phyloP scores from a whole-genome alignment of 2,797 vertebrate genomes.

The Gorsachius magnificus region DNA sequence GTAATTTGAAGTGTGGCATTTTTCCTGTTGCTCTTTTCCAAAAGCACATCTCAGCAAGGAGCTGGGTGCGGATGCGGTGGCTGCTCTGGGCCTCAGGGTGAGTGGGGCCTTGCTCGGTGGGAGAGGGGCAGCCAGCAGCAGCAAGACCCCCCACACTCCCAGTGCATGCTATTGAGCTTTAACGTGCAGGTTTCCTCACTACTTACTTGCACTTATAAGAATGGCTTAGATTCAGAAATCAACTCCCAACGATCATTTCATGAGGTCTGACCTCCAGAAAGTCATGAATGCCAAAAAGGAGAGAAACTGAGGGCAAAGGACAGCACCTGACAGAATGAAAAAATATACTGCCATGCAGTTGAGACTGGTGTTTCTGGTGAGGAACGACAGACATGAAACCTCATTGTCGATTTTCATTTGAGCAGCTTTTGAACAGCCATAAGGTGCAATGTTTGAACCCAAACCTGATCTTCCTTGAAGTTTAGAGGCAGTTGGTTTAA shows the following conservation, averaged over 20 bases:
- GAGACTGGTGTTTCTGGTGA: not conserved
- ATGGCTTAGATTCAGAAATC: not conserved
- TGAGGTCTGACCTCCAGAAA: not conserved
- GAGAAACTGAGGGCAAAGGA: not conserved
- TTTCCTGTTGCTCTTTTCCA: not conserved
- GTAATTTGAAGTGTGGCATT: not conserved
- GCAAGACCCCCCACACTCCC: not conserved
- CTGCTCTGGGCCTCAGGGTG: accelerated
- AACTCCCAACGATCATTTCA: not conserved
- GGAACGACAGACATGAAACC: not conserved
- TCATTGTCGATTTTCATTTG: not conserved
- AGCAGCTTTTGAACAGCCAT: not conserved
- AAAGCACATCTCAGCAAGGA: not conserved
- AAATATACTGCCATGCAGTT: not conserved
- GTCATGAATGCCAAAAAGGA: not conserved
- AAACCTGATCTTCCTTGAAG: not conserved
- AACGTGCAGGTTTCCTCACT: not conserved
- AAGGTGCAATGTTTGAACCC: not conserved
- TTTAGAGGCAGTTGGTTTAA: not conserved
- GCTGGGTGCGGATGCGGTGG: accelerated
- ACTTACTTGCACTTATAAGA: accelerated
- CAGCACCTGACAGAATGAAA: not conserved
- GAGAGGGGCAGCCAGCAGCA: accelerated
- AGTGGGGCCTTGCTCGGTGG: accelerated
- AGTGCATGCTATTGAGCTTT: not conserved